Conservation (phyloP, 2,888 invertebrate species). For the Mimas tiliae region DNA sequence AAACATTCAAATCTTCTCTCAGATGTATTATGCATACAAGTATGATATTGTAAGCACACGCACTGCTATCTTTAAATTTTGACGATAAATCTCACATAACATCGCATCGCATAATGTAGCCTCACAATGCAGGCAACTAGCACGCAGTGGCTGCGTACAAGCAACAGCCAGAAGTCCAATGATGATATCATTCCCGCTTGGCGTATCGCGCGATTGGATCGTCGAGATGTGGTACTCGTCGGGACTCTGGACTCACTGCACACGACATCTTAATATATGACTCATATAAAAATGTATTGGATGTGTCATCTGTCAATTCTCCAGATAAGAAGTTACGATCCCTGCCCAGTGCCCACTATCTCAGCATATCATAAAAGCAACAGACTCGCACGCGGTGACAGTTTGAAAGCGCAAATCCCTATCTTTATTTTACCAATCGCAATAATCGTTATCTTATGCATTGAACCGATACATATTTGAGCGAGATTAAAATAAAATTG, state of each 20-base stretch:
- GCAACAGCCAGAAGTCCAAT: conserved; percentile 43
- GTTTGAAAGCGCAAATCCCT: conserved; percentile 18
- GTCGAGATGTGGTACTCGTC: conserved; percentile 55
- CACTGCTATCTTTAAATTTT: conserved; percentile 40
- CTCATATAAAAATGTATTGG: conserved; percentile 62
- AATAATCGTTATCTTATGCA: conserved; percentile 24
- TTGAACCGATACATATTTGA: conserved; percentile 31
- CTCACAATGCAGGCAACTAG: conserved; percentile 46
- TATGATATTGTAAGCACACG: conserved; percentile 31
- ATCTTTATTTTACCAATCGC: conserved; percentile 23
- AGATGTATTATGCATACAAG: too few species aligned
- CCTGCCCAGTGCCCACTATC: conserved; percentile 42
- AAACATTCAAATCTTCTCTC: too few species aligned
- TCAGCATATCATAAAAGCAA: conserved; percentile 29
- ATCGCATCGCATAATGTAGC: conserved; percentile 44
- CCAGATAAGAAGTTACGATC: conserved; percentile 56
- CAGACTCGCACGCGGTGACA: conserved; percentile 1
- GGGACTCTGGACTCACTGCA: conserved; percentile 50
- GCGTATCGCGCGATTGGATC: conserved; percentile 69
- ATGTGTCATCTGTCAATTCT: conserved; percentile 67
- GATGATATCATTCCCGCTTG: conserved; percentile 61
- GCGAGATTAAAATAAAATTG: conserved; percentile 12
- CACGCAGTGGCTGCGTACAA: conserved; percentile 32
- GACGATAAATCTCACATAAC: conserved; percentile 39
- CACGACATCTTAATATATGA: conserved; percentile 61